Evolutionary conservation across 2,888 invertebrate genomes (phyloP), one percentile per base, ranked within the genome.

Genomic region (Pharmacophagus antenor): DNA sequence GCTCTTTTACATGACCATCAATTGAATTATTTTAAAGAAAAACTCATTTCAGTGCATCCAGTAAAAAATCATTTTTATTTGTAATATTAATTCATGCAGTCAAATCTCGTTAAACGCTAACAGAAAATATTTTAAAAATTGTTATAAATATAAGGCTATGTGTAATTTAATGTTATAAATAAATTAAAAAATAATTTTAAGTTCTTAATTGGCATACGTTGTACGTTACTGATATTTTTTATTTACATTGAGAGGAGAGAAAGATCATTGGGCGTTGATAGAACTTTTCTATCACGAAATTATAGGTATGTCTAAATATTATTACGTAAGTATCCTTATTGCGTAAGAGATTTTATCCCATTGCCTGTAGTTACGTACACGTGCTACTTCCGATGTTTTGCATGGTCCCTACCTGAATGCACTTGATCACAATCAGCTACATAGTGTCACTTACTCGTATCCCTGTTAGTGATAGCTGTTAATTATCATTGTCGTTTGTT

Each of bases 91-190:
- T 88, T 90, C 88, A 88, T 91, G 91, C 92, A 92, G 92, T 91
- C 90, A 91, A 92, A 93, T 93, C 93, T 93, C 93, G 93, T 93
- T 93, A 93, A 91, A 91, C 84, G 89, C 89, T 87, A 61, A 65
- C 62, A 63, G 37, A n/a, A 49, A 41, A 62, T 61, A 65, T 62
- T 44, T 52, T 46, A 44, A 27, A 50, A 61, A 48, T 54, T 57
- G 58, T 58, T 58, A 55, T 62, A 42, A 56, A 53, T 47, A 56
- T 63, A 63, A 62, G 63, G 22, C 62, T 53, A 25, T 49, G 51
- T 56, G 51, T 60, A 56, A 51, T 42, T 42, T 10, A 15, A 7
- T 56, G 15, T 23, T 56, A 56, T 56, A 8, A 61, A 61, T 52
- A 56, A 22, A 23, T 56, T 17, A 25, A 61, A 61, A 61, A 50